Base-by-base conservation (phyloP, 2,888 invertebrate genomes). In the Orthosia gracilis region DNA sequence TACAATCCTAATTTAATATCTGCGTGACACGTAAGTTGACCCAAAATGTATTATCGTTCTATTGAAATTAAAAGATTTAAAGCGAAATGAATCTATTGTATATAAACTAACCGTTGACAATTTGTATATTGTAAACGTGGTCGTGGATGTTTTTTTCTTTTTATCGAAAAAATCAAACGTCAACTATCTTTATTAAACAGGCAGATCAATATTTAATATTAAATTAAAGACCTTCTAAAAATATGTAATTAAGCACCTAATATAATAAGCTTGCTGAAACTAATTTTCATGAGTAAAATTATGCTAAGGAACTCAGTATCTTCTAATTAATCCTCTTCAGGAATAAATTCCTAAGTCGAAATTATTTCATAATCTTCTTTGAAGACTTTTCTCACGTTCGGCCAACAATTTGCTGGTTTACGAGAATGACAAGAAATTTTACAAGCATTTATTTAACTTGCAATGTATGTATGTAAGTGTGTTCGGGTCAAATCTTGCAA, bases 321-420 rank as follows among this genome's bases (percentile, higher is more conserved):
- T 70, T 13, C 52, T 70, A 75, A 82, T 71, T 47, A 82, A 82
- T 71, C 57, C n/a, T 31, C 49, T 57, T 65, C 52, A 47, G 45
- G 23, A 69, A 61, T 61, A 58, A 57, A 58, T 80, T 69, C 15
- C 15, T 47, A 55, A 52, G 31, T 63, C 2, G 4, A 21, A 81
- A 66, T 69, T 69, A 68, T 66, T 75, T 71, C 3, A 63, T 69
- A 63, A 78, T 70, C 57, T 59, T 67, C 58, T 57, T 40, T 40
- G 18, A 9, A 21, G 40, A 57, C 2, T 62, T 31, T 52, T 13
- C 3, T 72, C 72, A 66, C 77, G 78, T 66, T 54, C 11, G 2
- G 40, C 13, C 68, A 54, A 59, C 17, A 59, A n/a, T 45, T 49
- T 69, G 11, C 71, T 45, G 49, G 18, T 61, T 76, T 49, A 61